Base-by-base conservation (phyloP, 2,797 vertebrate species). In the Macroramphosus scolopax region DNA sequence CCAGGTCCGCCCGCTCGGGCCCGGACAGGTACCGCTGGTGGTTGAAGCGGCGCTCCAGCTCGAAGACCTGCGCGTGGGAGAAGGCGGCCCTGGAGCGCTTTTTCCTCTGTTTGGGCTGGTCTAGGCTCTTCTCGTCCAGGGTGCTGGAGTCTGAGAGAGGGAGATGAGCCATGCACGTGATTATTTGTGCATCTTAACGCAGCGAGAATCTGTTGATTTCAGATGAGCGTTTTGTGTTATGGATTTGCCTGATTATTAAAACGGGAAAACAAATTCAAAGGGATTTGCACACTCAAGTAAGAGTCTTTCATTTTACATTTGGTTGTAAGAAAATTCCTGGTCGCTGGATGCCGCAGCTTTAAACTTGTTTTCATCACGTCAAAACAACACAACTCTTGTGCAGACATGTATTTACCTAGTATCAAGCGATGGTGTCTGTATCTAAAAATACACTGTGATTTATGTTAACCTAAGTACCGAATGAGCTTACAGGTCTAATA, bases 11-110 rank as follows among this genome's bases (percentile, higher is more conserved):
- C 22, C 97, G 91, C 80, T 99, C 97, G 0, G 96, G 97, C 7
- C 95, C 97, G 1, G 95, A 98, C 43, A 99, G 87, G 85, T 99
- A 99, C 30, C 96, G 92, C 90, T 99, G 97, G 82, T 98, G 97
- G 78, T 95, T 97, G 82, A 99, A 99, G 24, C 97, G 94, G 24
- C 97, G 93, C 90, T 99, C 97, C 68, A 99, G 83, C 89, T 99
- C 97, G 79, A 99, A 98, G 64, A 99, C 97, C 83, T 98, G 97
- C 1, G 96, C 96, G 35, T 99, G 97, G 1, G 97, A 99, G 82
- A 99, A 99, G 15, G 96, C 96, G 16, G 96, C 97, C 20, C 97
- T 87, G 6, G 96, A 98, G 61, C 96, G 95, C 76, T 99, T 99
- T 73, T 99, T 99, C 63, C 96, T 87, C 60, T 95, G 95, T 43